Base-by-base conservation (phyloP, 2,797 vertebrate species). In the Etheostoma perlongum region DNA sequence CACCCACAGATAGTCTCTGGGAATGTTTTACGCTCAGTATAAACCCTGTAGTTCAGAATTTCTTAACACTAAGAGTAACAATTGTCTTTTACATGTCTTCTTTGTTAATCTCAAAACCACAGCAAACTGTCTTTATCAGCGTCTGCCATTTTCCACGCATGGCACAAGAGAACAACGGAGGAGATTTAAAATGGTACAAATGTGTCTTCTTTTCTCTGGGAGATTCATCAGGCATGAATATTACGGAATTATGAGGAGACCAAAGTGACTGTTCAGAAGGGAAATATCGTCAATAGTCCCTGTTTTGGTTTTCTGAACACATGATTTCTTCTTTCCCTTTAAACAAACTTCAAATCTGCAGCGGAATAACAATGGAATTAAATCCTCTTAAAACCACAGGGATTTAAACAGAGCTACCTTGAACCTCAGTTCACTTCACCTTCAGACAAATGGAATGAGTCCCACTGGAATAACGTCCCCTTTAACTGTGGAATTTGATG, bases 61-160 rank as follows among this genome's bases (percentile, higher is more conserved):
- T 74, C 23, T 60, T 30, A 2, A 16, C 61, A 25, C 4, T 21
- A 15, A 44, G n/a, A 75, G 36, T 54, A 11, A 54, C 25, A 8
- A 25, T 25, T 6, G 44, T 40, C 40, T 63, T 25, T 6, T 12
- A 27, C 2, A 10, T 19, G 15, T 62, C 9, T 53, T 5, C 36
- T 61, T 14, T 55, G 36, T 62, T 16, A 9, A 30, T 40, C 15
- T 11, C 54, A 27, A 42, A 16, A 27, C 46, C 11, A 8, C 23
- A 3, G 18, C 71, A 79, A 67, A 69, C 82, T 80, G 82, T 87
- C 82, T 80, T 82, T 36, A 76, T 79, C 30, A 78, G 81, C 71
- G 2, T 72, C 82, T 65, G 82, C 67, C 82, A 33, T 47, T 52
- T 71, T 64, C 74, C 46, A 44, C 5, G 21, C 44, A 57, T 5